Evolutionary conservation across 2,797 vertebrate species (phyloP), one percentile per base, ranked within the genome.

Genomic region (Xiphorhynchus erythropygius): DNA sequence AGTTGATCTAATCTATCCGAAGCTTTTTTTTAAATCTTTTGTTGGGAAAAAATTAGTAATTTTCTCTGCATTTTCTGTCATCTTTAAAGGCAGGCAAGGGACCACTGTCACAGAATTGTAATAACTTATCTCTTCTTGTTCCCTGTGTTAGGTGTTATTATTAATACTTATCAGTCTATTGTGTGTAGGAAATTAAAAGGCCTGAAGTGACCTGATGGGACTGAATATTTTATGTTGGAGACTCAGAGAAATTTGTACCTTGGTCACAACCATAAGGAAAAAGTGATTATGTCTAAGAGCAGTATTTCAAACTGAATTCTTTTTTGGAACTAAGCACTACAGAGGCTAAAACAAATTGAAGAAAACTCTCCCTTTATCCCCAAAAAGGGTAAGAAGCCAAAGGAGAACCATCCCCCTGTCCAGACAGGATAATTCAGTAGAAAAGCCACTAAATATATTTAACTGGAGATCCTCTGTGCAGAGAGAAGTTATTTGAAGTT

Each of bases 161-260:
- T 68, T 78, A 92, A 89, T 90, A 56, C 81, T 85, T 92, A 84
- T 92, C 57, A 76, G 52, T 5, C 67, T 73, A 22, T 92, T 78
- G 91, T 93, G 86, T 60, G 68, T 41, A 57, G 90, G 90, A 96
- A 94, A 96, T 95, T 50, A 89, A 93, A 94, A 80, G 69, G 52
- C 76, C 52, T 84, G 50, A 76, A 91, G 65, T 41, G 62, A 63
- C 42, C 74, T 71, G 27, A 27, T 3, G 28, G 69, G 91, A 56
- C 33, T 50, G 84, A 63, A 55, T 50, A 46, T 62, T 70, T 73
- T 62, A 25, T 0, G 7, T 47, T 30, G 64, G 39, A 93, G 79
- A 70, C 32, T 52, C 57, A n/a, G 59, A 33, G 73, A 68, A 84
- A 73, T 24, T 24, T 56, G 62, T 56, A 30, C 49, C 63, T 56